Evolutionary conservation across 2,113 vertebrate species (phyloP).

Genomic region (Plecotus auritus): DNA sequence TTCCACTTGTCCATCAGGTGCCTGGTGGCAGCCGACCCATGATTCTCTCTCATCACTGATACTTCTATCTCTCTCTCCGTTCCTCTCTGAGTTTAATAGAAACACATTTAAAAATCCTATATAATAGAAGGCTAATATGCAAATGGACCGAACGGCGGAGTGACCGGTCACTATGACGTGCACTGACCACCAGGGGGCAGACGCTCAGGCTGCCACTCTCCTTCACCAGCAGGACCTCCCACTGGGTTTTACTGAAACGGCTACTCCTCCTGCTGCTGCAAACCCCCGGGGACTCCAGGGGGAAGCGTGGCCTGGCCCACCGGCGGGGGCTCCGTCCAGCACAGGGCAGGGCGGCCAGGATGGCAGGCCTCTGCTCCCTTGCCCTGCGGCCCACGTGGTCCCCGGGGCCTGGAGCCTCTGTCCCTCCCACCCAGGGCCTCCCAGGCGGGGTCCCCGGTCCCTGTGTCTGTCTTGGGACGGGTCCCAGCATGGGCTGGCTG

Average conservation of each 20-base stretch:
- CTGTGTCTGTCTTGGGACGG: not conserved
- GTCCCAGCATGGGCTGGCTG: not conserved
- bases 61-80: too few species aligned
- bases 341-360: not conserved
- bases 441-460: not conserved
- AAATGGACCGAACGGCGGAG: too few species aligned
- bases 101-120: too few species aligned
- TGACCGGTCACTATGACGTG: too few species aligned
- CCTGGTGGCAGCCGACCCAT: too few species aligned
- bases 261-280: not conserved
- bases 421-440: not conserved
- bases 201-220: not conserved
- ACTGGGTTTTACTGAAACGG: not conserved
- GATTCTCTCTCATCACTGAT: too few species aligned
- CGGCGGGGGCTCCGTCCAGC: fast-evolving
- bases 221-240: not conserved
- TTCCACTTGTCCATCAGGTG: not conserved
- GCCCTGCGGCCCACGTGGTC: too few species aligned
- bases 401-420: too few species aligned
- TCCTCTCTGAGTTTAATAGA: too few species aligned
- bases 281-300: not conserved
- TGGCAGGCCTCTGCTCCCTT: not conserved
- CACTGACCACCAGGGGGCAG: too few species aligned
- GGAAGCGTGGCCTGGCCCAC: not conserved
- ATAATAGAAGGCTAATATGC: too few species aligned